These are phyloP conservation scores for Pterocles orientalis DNA, from an alignment of 2,113 vertebrate genomes.

Conservation along the genomic window DNA sequence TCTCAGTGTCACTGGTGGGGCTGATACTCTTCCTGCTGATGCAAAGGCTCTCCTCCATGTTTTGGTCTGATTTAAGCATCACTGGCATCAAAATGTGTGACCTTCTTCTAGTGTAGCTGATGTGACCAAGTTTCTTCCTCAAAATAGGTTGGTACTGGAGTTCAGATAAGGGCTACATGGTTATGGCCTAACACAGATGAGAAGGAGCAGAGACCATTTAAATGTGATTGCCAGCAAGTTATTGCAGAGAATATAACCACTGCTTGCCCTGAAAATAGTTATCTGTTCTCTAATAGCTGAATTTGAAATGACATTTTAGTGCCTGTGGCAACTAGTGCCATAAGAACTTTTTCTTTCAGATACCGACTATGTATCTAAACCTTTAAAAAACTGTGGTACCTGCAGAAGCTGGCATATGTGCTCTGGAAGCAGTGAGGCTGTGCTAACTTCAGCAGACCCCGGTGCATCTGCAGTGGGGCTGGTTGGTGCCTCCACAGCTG, in stretches of 20 bases:
- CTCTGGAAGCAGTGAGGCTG: background rate
- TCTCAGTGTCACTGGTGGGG: background rate
- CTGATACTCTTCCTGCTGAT: background rate
- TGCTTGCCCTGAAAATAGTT: background rate
- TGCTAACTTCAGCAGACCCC: background rate
- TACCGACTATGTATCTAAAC: background rate
- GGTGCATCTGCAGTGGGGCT: accelerated
- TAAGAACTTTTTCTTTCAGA: background rate
- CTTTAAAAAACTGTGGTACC: background rate
- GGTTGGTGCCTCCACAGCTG: accelerated
- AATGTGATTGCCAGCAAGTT: background rate
- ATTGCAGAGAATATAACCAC: background rate
- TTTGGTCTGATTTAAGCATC: background rate
- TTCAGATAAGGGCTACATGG: background rate
- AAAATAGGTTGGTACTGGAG: background rate
- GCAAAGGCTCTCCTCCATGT: background rate
- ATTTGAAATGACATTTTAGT: background rate
- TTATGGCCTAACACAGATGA: background rate
- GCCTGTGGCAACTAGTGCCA: background rate
- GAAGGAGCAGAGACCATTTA: background rate
- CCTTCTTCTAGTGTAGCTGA: background rate
- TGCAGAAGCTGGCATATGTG: accelerated
- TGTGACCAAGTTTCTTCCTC: background rate
- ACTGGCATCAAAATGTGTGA: accelerated
- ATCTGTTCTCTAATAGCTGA: background rate